Evolutionary conservation across 2,797 vertebrate species (phyloP).

Genomic region (Salarias fasciatus): DNA sequence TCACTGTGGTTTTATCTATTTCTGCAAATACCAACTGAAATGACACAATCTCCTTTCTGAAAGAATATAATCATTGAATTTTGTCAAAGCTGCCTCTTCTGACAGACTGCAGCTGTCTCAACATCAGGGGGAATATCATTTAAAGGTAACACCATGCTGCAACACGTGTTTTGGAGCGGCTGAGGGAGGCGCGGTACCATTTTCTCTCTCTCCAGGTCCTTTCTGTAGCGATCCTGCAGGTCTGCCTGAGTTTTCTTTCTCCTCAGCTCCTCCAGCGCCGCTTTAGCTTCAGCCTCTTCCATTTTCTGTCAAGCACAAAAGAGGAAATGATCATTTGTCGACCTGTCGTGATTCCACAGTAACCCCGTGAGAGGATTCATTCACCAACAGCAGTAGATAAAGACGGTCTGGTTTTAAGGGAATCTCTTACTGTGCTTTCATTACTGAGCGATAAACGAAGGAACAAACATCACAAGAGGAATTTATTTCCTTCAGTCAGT

Average conservation of each 20-base stretch:
- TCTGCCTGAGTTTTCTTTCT: conserved; percentile 88
- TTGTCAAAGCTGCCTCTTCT: conserved; percentile 5
- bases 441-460: too few species aligned
- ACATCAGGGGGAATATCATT: conserved; percentile 20
- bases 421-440: background rate
- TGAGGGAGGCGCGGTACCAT: conserved; percentile 77
- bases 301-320: conserved; percentile 84
- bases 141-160: background rate
- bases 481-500: background rate
- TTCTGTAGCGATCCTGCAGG: conserved; percentile 89
- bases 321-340: conserved; percentile 16
- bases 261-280: conserved; percentile 86
- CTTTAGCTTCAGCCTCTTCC: conserved; percentile 86
- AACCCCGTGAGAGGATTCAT: background rate
- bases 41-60: background rate
- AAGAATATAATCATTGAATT: background rate
- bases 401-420: background rate
- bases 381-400: background rate
- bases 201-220: conserved; percentile 94
- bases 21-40: background rate
- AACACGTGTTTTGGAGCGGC: background rate
- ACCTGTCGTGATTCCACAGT: background rate
- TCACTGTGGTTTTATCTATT: background rate
- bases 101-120: conserved; percentile 45
- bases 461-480: too few species aligned